Base-by-base conservation (phyloP, 2,797 vertebrate genomes). In the Nannoperca obscura region DNA sequence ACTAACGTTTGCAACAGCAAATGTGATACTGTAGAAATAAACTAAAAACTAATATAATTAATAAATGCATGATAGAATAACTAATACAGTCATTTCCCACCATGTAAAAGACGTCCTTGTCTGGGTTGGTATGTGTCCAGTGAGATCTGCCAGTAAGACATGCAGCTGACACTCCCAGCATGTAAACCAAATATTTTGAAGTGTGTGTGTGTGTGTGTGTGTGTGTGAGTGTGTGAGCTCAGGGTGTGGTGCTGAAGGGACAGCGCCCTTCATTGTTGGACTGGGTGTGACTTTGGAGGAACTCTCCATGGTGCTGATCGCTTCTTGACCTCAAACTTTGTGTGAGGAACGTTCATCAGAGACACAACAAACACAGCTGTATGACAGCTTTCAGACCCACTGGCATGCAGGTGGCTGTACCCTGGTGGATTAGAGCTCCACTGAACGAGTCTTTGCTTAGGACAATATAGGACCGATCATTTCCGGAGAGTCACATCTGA, bases 181-280 rank as follows among this genome's bases (percentile, higher is more conserved):
- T 19, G 11, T 14, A 27, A 34, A 32, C 12, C 3, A 58, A 15
- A 32, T 14, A 12, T 40, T 5, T 22, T 5, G 30, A 42, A 32
- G 59, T 20, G 10, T 61, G 79, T 34, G 59, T 9, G 38, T 60
- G 53, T 52, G 54, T n/a, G 53, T 9, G 38, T 60, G 53, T 52
- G 54, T n/a, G 53, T 27, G 24, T n/a, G n/a, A 12, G 38, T 60
- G 53, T 52, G 54, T 19, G 53, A 42, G 32, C 11, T 42, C 34
- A 20, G 74, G 55, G 77, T 19, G 64, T 82, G 92, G 94, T 95
- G 92, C 94, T 95, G 95, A 94, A 93, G 20, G 91, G 91, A 95
- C 93, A 96, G 95, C 94, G 88, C 90, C 92, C 88, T 64, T 80
- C 69, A 82, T 68, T 81, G 89, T 79, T 52, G 76, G 69, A 71